A percentile compares a stretch with the other conserved stretches of the same genome.
phyloP scores from a whole-genome alignment of 92 coral and sea anemone genomes.

The Scolanthus callimorphus region DNA sequence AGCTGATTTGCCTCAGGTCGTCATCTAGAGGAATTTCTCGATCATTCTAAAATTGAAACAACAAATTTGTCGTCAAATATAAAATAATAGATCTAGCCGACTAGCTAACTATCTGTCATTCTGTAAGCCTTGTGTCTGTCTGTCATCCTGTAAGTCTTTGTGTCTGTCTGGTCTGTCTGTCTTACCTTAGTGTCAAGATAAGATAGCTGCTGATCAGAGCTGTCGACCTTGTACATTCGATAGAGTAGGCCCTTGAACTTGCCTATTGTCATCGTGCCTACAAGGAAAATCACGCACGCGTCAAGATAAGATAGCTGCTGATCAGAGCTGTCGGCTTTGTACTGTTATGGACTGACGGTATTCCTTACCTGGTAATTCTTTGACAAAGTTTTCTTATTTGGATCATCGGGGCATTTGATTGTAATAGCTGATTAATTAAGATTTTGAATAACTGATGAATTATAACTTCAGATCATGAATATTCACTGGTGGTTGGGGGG shows the following conservation, averaged over 20 bases:
- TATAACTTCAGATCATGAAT: too few relatives aligned
- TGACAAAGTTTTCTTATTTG: slow-evolving; percentile 65
- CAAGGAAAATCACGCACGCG: slow-evolving; percentile 6
- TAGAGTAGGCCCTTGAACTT: slow-evolving; percentile 82
- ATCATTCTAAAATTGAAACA: slow-evolving; percentile 49
- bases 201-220: slow-evolving; percentile 71
- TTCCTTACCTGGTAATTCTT: slow-evolving; percentile 72
- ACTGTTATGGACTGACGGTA: too few relatives aligned
- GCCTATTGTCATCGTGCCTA: slow-evolving; percentile 93
- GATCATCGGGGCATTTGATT: slow-evolving; percentile 74
- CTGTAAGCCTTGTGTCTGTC: neutral
- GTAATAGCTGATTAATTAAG: slow-evolving; percentile 70
- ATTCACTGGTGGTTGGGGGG: too few relatives aligned
- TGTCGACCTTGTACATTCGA: slow-evolving; percentile 74
- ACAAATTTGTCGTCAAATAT: neutral
- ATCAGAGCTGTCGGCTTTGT: slow-evolving; percentile 70
- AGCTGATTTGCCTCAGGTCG: slow-evolving; percentile 84
- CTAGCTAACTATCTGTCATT: neutral
- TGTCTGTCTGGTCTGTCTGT: neutral
- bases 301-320: slow-evolving; percentile 84
- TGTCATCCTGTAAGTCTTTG: neutral
- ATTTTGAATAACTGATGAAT: too few relatives aligned
- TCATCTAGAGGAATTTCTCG: slow-evolving; percentile 86
- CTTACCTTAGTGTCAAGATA: slow-evolving; percentile 78
- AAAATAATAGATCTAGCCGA: neutral